Percentiles rank a stretch among this genome's conserved stretches.
These are phyloP conservation scores for Maconellicoccus hirsutus DNA, from an alignment of 1,140 invertebrate species.

Conservation along the genomic window DNA sequence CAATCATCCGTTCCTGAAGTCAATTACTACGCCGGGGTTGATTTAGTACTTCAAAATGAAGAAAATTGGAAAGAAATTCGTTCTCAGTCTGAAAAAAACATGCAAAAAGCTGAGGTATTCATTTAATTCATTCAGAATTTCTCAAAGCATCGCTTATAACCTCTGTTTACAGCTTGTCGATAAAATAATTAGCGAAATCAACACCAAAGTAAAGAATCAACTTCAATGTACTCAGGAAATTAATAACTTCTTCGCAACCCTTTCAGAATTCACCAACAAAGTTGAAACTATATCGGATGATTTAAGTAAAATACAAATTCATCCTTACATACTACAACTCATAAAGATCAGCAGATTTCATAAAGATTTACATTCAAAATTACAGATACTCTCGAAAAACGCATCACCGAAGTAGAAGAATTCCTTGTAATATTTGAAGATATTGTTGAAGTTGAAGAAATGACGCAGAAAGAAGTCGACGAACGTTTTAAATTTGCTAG, in stretches of 20 bases:
- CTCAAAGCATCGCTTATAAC: too few relatives aligned
- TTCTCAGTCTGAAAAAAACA: background rate
- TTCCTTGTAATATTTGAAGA: background rate
- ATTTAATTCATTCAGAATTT: background rate
- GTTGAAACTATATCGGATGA: background rate
- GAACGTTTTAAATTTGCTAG: background rate
- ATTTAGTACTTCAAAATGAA: background rate
- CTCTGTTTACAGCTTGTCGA: background rate
- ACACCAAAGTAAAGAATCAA: background rate
- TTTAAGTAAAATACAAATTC: background rate
- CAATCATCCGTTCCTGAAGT: background rate
- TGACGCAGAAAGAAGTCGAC: background rate
- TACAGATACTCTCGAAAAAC: background rate
- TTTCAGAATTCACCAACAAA: background rate
- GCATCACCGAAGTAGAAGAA: background rate
- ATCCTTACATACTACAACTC: background rate
- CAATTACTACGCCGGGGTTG: constrained; percentile 5
- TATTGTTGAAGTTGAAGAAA: constrained; percentile 6
- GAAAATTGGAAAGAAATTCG: background rate
- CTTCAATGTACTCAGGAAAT: background rate
- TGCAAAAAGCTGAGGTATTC: constrained; percentile 11
- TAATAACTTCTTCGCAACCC: background rate
- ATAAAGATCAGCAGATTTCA: too few relatives aligned
- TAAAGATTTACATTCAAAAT: too few relatives aligned
- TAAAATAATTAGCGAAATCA: background rate